Evolutionary conservation across 2,113 vertebrate genomes (phyloP).

Genomic region (Alectura lathami): DNA sequence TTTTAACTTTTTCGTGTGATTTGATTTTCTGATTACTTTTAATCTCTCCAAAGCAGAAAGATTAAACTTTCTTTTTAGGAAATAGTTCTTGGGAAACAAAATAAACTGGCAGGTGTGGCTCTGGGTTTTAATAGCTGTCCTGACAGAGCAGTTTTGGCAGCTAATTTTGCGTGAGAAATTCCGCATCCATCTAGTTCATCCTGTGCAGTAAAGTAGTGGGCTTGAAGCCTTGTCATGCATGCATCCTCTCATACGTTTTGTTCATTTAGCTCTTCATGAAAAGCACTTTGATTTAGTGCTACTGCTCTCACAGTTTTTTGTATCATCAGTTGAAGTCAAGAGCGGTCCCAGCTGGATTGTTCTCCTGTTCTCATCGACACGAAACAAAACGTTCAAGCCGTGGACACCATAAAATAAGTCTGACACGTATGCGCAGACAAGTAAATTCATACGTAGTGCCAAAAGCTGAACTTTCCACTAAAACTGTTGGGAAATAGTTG

Average conservation of each 20-base stretch:
- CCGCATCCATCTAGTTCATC: background rate
- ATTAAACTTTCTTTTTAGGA: background rate
- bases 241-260: background rate
- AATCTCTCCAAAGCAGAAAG: background rate
- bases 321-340: background rate
- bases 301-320: background rate
- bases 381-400: background rate
- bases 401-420: background rate
- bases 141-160: background rate
- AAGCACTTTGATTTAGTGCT: background rate
- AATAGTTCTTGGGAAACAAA: background rate
- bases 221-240: background rate
- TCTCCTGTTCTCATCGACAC: background rate
- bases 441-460: background rate
- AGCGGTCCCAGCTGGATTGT: background rate
- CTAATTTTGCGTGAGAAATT: background rate
- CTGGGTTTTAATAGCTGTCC: background rate
- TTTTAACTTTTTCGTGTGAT: background rate
- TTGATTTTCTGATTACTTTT: background rate
- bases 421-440: background rate
- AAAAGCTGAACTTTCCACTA: background rate
- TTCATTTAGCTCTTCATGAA: background rate
- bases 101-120: background rate
- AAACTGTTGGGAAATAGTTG: background rate
- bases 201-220: background rate